These are phyloP conservation scores for Garra rufa DNA, from an alignment of 2,113 vertebrate genomes.

Conservation along the genomic window DNA sequence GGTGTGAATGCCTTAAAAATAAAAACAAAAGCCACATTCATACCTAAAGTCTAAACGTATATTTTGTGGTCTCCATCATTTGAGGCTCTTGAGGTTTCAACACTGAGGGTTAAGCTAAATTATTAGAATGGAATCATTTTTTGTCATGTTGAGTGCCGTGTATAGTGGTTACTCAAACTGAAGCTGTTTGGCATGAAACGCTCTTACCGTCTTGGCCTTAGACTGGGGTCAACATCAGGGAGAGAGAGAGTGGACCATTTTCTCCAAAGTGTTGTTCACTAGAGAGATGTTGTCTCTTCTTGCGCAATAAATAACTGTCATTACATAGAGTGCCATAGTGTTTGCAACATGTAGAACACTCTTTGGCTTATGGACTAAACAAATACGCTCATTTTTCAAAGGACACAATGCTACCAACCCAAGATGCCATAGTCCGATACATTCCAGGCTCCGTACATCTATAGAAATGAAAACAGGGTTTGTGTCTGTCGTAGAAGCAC, in stretches of 20 bases:
- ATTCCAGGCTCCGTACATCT: not conserved
- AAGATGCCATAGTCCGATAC: conserved; percentile 9
- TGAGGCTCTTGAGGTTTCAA: conserved; percentile 16
- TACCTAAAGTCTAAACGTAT: not conserved
- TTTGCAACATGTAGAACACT: conserved; percentile 60
- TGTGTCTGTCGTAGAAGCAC: not conserved
- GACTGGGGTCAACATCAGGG: conserved; percentile 69
- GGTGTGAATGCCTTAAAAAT: not conserved
- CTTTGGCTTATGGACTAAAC: conserved; percentile 54
- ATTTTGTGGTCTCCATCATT: not conserved
- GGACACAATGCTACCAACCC: conserved; percentile 8
- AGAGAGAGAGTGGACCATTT: conserved; percentile 68
- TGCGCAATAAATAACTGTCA: conserved; percentile 75
- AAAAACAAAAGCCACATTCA: conserved; percentile 13
- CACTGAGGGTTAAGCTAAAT: conserved; percentile 27
- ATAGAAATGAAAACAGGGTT: conserved; percentile 25
- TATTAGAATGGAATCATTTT: conserved; percentile 34
- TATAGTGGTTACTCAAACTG: conserved; percentile 27
- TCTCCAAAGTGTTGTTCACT: conserved; percentile 78
- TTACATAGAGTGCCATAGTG: conserved; percentile 71
- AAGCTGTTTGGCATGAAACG: conserved; percentile 64
- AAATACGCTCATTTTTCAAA: conserved; percentile 53
- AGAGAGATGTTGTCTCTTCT: conserved; percentile 72
- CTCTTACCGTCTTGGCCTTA: conserved; percentile 72
- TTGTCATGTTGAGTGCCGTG: conserved; percentile 26